Evolutionary conservation across 2,113 vertebrate genomes (phyloP), one percentile per base, ranked within the genome.

Genomic region (Cyanoramphus novaezelandiae): DNA sequence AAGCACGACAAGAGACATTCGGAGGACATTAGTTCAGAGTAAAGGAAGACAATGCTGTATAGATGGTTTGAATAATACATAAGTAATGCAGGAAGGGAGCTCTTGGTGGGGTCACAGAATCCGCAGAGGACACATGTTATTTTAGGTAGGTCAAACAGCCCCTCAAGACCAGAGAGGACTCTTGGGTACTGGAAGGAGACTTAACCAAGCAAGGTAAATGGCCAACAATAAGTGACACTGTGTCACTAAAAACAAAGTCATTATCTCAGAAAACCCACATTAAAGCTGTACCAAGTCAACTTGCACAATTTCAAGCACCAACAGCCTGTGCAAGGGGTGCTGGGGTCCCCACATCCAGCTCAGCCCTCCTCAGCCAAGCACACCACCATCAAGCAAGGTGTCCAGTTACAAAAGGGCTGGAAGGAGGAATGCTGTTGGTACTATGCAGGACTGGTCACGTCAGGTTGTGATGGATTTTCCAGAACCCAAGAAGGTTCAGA

Each of bases 11-110:
- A 71, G 81, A 82, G 37, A 59, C 49, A 63, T 79, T 91, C 52
- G 65, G 46, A 89, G 59, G 88, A 89, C 83, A n/a, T 71, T 82
- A 84, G 57, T 84, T 84, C 67, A 87, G 49, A 63, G 17, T 44
- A 80, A 86, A 94, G 23, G 37, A 94, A 82, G 31, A 9, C 4
- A 93, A 43, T 44, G 24, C 49, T 65, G 41, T 82, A 43, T 67
- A 67, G 70, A 69, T 70, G 37, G 72, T 47, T 86, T 96, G 69
- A 92, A 88, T 69, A 94, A 96, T 92, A 46, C 7, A 70, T 68
- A 84, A 78, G 37, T 21, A 3, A 81, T 33, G 47, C 65, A 24
- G 69, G 52, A 95, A 90, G 64, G 52, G 24, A 93, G 33, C 17
- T 92, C 3, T 24, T 63, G 19, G 33, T 68, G 33, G 15, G 33